Base-by-base conservation (phyloP, 2,888 invertebrate species). In the Emmelina monodactyla region DNA sequence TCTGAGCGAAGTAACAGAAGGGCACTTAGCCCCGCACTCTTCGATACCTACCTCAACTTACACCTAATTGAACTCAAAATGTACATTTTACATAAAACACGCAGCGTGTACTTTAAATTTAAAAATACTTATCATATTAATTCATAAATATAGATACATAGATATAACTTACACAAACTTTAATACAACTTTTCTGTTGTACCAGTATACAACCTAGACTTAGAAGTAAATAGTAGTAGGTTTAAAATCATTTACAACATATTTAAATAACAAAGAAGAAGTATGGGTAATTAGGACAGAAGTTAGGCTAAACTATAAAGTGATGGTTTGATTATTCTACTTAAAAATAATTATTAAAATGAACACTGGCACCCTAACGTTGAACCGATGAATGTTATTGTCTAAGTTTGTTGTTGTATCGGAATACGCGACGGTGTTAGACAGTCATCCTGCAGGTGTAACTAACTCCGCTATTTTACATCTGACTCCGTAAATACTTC, bases 91-190 rank as follows among this genome's bases (percentile, higher is more conserved):
- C 60, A 64, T 62, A 67, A 62, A 72, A 73, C 71, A 73, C 69
- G 62, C 62, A 55, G 55, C 60, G 67, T 68, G 68, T 67, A 63
- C 48, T 62, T 62, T 65, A 67, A 46, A 53, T 46, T 47, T 64
- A 67, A 58, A 61, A 59, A 73, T 71, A 70, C 72, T 71, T 71
- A 70, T 55, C 47, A 51, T 53, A 62, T 60, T 62, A 66, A 58
- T 58, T 70, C 64, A 75, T 75, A 75, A 75, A 76, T 73, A 76
- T 75, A 75, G 62, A 75, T 73, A 76, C 73, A 76, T 75, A 75
- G 62, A 73, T 63, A 63, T 68, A 65, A 63, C 61, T 65, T 68
- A 70, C 50, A 58, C 50, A 61, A 59, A 61, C 58, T 51, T 58
- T 67, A 62, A 55, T 64, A 71, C 68, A 64, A 62, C 62, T 50